Evolutionary conservation across 2,888 invertebrate species (phyloP).

Genomic region (Cyrtodaria siliqua): DNA sequence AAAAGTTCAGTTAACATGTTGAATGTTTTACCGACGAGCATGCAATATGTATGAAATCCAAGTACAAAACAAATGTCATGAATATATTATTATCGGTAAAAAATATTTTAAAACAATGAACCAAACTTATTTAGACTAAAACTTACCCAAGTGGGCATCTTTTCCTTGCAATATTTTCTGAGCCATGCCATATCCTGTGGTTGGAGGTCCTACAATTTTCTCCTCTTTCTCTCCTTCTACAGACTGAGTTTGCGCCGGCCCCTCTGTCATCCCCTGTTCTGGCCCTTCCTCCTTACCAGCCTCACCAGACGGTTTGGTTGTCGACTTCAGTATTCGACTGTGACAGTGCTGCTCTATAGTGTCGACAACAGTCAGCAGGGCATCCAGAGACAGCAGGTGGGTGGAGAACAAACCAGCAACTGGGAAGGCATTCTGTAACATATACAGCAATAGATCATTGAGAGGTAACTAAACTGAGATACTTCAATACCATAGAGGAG

Average conservation of each 20-base stretch:
- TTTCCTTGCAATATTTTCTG: constrained; percentile 50
- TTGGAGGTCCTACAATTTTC: constrained; percentile 62
- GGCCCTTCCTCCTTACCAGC: constrained; percentile 16
- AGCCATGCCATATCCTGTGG: constrained; percentile 75
- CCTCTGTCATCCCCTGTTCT: constrained; percentile 14
- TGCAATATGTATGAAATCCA: too few species aligned
- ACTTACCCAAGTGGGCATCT: too few species aligned
- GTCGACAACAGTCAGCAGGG: constrained; percentile 96
- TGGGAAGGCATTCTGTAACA: constrained; percentile 92
- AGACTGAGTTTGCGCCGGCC: constrained; percentile 11
- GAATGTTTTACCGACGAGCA: too few species aligned
- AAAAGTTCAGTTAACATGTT: too few species aligned
- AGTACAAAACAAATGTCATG: too few species aligned
- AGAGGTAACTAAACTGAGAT: too few species aligned
- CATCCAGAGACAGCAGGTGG: constrained; percentile 96
- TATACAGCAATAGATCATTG: too few species aligned
- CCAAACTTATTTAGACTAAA: too few species aligned
- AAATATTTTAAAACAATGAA: too few species aligned
- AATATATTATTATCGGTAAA: too few species aligned
- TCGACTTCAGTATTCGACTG: constrained; percentile 77
- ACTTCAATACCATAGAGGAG: too few species aligned
- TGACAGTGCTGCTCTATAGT: constrained; percentile 95
- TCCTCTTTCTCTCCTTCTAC: constrained; percentile 30
- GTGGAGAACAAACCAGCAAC: constrained; percentile 92
- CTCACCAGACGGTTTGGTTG: constrained; percentile 14